Conservation (phyloP, 2,797 vertebrate species). For the Acrossocheilus fasciatus region DNA sequence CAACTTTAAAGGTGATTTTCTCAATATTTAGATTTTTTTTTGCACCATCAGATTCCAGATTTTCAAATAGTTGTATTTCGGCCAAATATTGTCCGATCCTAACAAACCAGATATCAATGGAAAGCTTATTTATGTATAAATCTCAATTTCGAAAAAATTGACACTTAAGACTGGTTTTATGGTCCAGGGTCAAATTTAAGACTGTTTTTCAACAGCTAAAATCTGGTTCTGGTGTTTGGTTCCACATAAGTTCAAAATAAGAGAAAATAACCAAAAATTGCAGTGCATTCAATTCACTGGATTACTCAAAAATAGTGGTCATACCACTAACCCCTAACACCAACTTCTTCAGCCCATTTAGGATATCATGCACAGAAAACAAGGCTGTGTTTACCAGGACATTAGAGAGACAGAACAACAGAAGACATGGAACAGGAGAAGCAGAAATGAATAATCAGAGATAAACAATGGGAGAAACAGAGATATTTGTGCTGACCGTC, state of each 20-base stretch:
- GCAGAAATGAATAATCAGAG: background rate
- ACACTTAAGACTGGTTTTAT: no score
- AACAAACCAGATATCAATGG: no score
- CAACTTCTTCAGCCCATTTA: background rate
- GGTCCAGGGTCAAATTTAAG: no score
- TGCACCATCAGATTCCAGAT: no score
- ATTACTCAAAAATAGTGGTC: background rate
- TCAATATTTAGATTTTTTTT: no score
- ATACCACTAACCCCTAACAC: background rate
- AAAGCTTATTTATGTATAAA: no score
- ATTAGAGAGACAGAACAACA: background rate
- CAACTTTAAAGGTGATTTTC: no score
- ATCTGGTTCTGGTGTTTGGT: background rate
- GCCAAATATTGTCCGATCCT: no score
- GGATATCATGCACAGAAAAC: background rate
- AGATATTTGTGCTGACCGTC: constrained; percentile 66
- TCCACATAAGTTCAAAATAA: background rate
- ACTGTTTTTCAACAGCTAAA: background rate
- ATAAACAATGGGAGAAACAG: background rate
- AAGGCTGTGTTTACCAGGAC: background rate
- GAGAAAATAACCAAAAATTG: background rate
- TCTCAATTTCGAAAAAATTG: no score
- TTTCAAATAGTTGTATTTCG: no score
- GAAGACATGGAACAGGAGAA: background rate
- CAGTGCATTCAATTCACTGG: background rate